Evolutionary conservation across 37 sponge, comb jelly and placozoan genomes (phyloP).

Genomic region (Chondrilla cf. caribensis): DNA sequence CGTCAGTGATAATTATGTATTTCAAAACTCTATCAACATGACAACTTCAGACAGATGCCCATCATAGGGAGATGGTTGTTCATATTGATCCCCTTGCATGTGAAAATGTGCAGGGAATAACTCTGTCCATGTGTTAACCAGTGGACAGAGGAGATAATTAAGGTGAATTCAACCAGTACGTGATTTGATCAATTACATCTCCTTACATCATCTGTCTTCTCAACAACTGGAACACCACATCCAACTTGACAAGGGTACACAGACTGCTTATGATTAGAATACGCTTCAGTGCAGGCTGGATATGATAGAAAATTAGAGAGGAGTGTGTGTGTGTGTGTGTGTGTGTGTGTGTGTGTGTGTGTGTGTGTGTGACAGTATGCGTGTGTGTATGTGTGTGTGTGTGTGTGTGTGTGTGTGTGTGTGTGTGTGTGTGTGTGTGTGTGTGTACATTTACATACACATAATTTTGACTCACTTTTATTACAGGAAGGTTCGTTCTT

Average conservation of each 20-base stretch:
- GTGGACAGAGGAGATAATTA: too few species aligned
- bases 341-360: slow-evolving; percentile 12
- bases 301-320: background rate
- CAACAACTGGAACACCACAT: slow-evolving; percentile 26
- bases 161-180: too few species aligned
- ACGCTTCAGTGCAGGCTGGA: slow-evolving; percentile 28
- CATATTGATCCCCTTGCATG: too few species aligned
- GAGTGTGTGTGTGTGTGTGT: background rate
- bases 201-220: too few species aligned
- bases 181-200: too few species aligned
- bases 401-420: slow-evolving; percentile 6
- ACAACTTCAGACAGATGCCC: too few species aligned
- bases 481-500: background rate
- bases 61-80: too few species aligned
- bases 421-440: slow-evolving; percentile 16
- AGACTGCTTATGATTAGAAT: background rate
- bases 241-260: slow-evolving; percentile 29
- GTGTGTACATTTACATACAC: background rate
- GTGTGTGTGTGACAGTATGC: background rate
- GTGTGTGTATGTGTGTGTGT: background rate
- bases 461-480: background rate
- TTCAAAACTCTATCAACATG: too few species aligned
- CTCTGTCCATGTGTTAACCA: too few species aligned
- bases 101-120: too few species aligned
- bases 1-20: too few species aligned